phyloP scores from a whole-genome alignment of 2,797 vertebrate species.

The Chrosomus eos region DNA sequence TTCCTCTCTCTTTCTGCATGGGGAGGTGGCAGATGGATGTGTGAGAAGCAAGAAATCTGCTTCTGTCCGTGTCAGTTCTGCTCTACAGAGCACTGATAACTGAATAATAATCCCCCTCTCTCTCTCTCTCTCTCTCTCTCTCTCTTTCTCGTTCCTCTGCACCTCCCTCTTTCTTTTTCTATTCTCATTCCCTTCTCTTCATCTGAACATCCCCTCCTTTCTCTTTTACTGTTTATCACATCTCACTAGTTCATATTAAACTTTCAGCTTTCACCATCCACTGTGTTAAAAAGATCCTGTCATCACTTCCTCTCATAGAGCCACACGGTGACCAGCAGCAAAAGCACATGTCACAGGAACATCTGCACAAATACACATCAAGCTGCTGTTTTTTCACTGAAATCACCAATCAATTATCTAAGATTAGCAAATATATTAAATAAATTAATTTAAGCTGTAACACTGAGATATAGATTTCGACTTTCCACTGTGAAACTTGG shows the following conservation, averaged over 20 bases:
- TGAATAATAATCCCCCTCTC: conserved; percentile 77
- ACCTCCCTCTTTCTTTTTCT: conserved; percentile 46
- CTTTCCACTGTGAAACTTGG: not conserved
- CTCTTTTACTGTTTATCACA: conserved; percentile 55
- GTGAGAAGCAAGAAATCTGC: conserved; percentile 82
- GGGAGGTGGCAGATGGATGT: conserved; percentile 80
- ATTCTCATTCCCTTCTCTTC: conserved; percentile 51
- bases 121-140: not conserved
- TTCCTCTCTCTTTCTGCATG: conserved; percentile 69
- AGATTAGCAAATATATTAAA: not conserved
- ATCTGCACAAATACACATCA: conserved; percentile 24
- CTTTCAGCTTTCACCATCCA: conserved; percentile 45
- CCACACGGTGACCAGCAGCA: conserved; percentile 26
- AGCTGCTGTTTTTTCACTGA: not conserved
- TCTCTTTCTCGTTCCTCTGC: conserved; percentile 36
- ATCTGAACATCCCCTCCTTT: conserved; percentile 44
- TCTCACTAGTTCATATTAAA: conserved; percentile 55
- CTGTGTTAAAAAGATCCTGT: conserved; percentile 49
- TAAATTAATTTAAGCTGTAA: not conserved
- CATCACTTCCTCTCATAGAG: conserved; percentile 29
- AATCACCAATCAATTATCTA: not conserved
- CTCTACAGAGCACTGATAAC: conserved; percentile 81
- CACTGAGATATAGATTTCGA: not conserved
- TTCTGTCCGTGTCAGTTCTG: conserved; percentile 83
- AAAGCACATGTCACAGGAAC: not conserved